Base-by-base conservation (phyloP, 2,888 invertebrate genomes). In the Agrochola macilenta region DNA sequence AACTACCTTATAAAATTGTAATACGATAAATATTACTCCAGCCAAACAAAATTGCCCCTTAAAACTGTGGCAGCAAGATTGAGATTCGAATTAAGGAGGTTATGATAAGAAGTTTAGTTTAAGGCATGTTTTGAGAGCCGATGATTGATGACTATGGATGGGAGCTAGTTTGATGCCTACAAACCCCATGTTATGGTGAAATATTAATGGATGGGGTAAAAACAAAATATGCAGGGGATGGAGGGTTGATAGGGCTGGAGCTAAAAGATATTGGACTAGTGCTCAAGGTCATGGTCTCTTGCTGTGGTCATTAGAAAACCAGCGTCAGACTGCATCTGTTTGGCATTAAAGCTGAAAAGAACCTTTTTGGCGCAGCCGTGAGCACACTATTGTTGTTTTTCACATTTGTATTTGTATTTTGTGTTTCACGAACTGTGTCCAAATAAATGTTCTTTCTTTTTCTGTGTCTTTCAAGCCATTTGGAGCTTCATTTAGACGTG, bases 111-210 rank as follows among this genome's bases (percentile, higher is more conserved):
- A 71, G 39, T 71, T 69, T 43, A n/a, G 26, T 68, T 0, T 65
- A 54, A 20, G 14, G 68, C 70, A 52, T 82, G 84, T 88, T 83
- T 76, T 88, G 77, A 61, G 69, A 76, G 71, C 23, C 30, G n/a
- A 78, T 87, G 87, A 87, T 87, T 88, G 81, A 87, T 87, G 83
- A 77, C 69, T 23, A 57, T 60, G 73, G 65, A 57, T 60, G 73
- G 65, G 63, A 75, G 65, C 11, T 69, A 85, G 76, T 85, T 78
- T 72, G 74, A 84, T 84, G 80, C 65, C 63, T 63, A 14, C n/a
- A 73, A 68, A 65, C 63, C 65, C 39, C 65, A 61, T 81, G 54
- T 86, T 68, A 80, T 78, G 78, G 73, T 71, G 52, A 81, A 76
- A 84, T 84, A 77, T 84, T 75, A 82, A 80, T 86, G 77, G 43